These are phyloP conservation scores for Pomacea maculata DNA, from an alignment of 1,140 invertebrate species.

Conservation along the genomic window DNA sequence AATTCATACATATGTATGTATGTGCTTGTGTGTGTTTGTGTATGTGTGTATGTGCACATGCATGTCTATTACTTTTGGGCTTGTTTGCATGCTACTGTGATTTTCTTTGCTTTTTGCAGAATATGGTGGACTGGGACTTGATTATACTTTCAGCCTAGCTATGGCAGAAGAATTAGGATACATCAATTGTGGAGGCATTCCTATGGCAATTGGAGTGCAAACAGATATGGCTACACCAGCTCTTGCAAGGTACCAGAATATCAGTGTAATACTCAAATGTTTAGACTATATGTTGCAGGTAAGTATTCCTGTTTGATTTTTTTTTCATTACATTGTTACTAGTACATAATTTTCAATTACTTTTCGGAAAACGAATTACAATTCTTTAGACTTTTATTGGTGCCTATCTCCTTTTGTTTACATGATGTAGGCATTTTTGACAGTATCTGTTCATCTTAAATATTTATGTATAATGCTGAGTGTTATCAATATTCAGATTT, in stretches of 20 bases:
- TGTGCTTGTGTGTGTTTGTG: background rate
- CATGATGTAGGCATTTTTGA: too few species aligned
- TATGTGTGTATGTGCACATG: slow-evolving; percentile 1
- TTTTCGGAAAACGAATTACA: too few species aligned
- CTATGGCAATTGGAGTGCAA: slow-evolving; percentile 72
- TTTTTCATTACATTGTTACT: background rate
- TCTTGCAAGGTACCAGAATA: slow-evolving; percentile 59
- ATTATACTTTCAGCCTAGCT: slow-evolving; percentile 71
- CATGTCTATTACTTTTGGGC: background rate
- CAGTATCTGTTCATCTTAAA: too few species aligned
- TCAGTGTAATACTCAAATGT: background rate
- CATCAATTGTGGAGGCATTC: slow-evolving; percentile 70
- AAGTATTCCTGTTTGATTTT: background rate
- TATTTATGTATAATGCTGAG: background rate
- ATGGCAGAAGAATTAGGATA: slow-evolving; percentile 70
- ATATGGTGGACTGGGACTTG: slow-evolving; percentile 72
- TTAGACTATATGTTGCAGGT: background rate
- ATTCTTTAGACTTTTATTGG: too few species aligned
- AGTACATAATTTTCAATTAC: background rate
- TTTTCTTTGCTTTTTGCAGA: slow-evolving; percentile 60
- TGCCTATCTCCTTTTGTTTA: too few species aligned
- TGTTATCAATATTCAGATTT: slow-evolving; percentile 61
- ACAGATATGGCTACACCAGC: slow-evolving; percentile 71
- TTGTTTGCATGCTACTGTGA: background rate
- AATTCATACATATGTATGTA: background rate